These are phyloP conservation scores for Danaus melanippus DNA, from an alignment of 1,140 invertebrate genomes.

Conservation along the genomic window DNA sequence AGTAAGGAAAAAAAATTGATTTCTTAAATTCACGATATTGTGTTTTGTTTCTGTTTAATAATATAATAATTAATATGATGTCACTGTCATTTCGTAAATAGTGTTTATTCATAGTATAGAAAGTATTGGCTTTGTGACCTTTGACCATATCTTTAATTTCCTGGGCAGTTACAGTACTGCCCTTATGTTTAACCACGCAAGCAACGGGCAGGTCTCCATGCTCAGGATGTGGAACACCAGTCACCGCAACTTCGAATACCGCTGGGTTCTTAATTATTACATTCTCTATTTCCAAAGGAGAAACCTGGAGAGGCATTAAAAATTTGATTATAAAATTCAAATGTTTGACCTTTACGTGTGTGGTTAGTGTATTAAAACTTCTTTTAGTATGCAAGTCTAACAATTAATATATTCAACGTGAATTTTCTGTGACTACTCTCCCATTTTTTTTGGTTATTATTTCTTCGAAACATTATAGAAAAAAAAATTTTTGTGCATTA, in stretches of 20 bases:
- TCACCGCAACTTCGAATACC: conserved; percentile 77
- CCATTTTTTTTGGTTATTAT: too few species aligned
- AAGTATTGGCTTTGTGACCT: conserved; percentile 10
- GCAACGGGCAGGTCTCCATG: conserved; percentile 83
- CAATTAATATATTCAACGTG: not conserved
- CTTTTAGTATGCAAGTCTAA: not conserved
- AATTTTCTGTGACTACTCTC: too few species aligned
- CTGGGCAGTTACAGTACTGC: conserved; percentile 18
- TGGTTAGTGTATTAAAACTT: not conserved
- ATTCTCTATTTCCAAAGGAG: conserved; percentile 73
- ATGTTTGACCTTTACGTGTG: not conserved
- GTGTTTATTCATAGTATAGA: too few species aligned
- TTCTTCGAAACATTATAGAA: too few species aligned
- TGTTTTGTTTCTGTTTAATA: too few species aligned
- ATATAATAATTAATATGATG: too few species aligned
- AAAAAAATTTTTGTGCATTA: too few species aligned
- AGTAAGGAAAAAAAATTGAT: not conserved
- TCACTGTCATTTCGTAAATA: too few species aligned
- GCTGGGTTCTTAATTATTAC: conserved; percentile 75
- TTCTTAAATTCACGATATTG: not conserved
- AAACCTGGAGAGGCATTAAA: conserved; percentile 22
- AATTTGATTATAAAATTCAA: not conserved
- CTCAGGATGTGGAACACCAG: conserved; percentile 67
- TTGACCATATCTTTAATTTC: conserved; percentile 71
- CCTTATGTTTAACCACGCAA: conserved; percentile 39